A percentile compares a stretch with the other conserved stretches of the same genome.
Evolutionary conservation across 1,140 invertebrate genomes (phyloP).

Genomic region (Hyles vespertilio): DNA sequence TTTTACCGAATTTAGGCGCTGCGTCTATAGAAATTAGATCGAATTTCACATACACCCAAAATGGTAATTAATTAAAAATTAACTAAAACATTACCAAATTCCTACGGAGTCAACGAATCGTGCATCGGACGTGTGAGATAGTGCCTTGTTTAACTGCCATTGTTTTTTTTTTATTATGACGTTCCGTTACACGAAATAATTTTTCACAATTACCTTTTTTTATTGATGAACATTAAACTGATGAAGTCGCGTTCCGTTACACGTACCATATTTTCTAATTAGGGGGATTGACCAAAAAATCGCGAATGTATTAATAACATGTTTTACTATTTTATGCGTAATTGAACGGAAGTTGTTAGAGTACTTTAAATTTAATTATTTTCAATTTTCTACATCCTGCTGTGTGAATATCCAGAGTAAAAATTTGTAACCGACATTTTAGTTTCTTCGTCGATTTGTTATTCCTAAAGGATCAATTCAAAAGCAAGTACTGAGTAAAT

Average conservation of each 20-base stretch:
- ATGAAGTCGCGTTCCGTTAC: constrained; percentile 1
- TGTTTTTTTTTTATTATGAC: constrained; percentile 28
- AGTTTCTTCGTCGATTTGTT: too few relatives aligned
- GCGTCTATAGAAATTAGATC: constrained; percentile 17
- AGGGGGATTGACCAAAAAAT: too few relatives aligned
- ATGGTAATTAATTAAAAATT: constrained; percentile 69
- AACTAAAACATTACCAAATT: constrained; percentile 61
- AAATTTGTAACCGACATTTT: too few relatives aligned
- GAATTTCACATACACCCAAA: constrained; percentile 33
- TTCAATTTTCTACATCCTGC: too few relatives aligned
- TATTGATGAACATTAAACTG: constrained; percentile 21
- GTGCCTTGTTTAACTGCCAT: constrained; percentile 18
- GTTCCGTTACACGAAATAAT: constrained; percentile 20
- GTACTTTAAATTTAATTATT: too few relatives aligned
- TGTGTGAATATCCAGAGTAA: too few relatives aligned
- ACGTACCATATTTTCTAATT: not conserved
- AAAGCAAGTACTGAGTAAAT: too few relatives aligned
- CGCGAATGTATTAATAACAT: too few relatives aligned
- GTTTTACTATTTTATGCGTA: too few relatives aligned
- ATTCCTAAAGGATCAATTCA: too few relatives aligned
- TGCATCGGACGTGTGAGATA: constrained; percentile 25
- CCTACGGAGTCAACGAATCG: constrained; percentile 42
- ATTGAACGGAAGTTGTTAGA: too few relatives aligned
- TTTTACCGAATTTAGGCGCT: constrained; percentile 27
- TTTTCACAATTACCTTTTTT: constrained; percentile 24